phyloP scores from a whole-genome alignment of 1,140 invertebrate genomes.

The Ctenoplectra terminalis region DNA sequence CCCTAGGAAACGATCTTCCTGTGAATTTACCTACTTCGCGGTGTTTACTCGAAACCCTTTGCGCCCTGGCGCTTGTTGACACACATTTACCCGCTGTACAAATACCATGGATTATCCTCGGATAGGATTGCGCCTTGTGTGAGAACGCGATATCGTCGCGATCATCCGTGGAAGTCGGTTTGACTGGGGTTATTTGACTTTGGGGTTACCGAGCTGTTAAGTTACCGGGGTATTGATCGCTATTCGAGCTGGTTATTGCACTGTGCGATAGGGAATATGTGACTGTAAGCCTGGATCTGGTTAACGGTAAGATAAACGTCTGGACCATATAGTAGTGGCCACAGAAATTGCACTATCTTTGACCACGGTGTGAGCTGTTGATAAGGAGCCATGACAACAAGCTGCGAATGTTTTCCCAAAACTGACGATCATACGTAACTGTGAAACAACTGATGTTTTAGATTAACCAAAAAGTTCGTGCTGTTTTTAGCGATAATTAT shows the following conservation, averaged over 20 bases:
- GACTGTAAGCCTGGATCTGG: too few species aligned
- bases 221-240: not conserved
- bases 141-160: not conserved
- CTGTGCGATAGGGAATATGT: too few species aligned
- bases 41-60: not conserved
- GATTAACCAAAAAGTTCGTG: too few species aligned
- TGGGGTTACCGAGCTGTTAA: not conserved
- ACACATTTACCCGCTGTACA: not conserved
- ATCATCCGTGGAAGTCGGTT: not conserved
- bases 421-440: too few species aligned
- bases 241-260: not conserved
- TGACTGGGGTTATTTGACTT: not conserved
- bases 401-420: too few species aligned
- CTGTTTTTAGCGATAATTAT: too few species aligned
- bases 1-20: not conserved
- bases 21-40: slow-evolving; percentile 1
- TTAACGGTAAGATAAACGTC: too few species aligned
- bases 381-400: too few species aligned
- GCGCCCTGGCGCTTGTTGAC: not conserved
- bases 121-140: not conserved
- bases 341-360: too few species aligned
- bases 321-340: too few species aligned
- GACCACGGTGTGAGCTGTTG: too few species aligned
- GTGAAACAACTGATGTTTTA: too few species aligned
- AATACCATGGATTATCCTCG: not conserved